These are phyloP conservation scores for Melanotaenia duboulayi DNA, from an alignment of 2,113 vertebrate species.

Conservation along the genomic window DNA sequence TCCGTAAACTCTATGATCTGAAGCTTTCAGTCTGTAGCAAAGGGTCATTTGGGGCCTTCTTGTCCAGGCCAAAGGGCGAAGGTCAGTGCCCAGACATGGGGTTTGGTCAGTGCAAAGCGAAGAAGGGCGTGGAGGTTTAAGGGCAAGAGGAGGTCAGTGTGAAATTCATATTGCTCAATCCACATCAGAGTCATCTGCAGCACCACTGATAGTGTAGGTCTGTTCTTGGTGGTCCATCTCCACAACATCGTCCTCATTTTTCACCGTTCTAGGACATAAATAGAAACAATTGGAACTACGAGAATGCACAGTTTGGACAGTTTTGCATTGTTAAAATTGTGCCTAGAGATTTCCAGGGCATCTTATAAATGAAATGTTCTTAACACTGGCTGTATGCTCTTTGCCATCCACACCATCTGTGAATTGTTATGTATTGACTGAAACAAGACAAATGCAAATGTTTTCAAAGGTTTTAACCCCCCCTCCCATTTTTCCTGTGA, in stretches of 20 bases:
- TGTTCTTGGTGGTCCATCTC: conserved; percentile 79
- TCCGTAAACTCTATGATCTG: conserved; percentile 41
- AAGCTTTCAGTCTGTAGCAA: conserved; percentile 43
- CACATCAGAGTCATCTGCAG: conserved; percentile 80
- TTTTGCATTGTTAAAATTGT: too few species aligned
- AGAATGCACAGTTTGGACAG: too few species aligned
- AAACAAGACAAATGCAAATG: too few species aligned
- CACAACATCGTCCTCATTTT: conserved; percentile 74
- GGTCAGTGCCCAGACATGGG: conserved; percentile 72
- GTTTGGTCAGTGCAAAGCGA: conserved; percentile 68
- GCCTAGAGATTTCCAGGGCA: too few species aligned
- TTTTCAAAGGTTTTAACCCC: too few species aligned
- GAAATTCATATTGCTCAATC: conserved; percentile 61
- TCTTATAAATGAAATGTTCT: too few species aligned
- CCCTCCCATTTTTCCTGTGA: too few species aligned
- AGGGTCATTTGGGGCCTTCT: conserved; percentile 60
- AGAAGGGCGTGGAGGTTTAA: conserved; percentile 53
- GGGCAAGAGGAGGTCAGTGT: conserved; percentile 63
- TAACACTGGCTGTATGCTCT: too few species aligned
- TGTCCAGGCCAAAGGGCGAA: conserved; percentile 70
- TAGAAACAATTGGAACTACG: neutral
- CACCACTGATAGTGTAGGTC: conserved; percentile 79
- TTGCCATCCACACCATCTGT: too few species aligned
- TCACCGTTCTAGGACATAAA: conserved; percentile 67
- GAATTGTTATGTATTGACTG: too few species aligned